Conservation (phyloP, 2,797 vertebrate genomes). For the Esox lucius region DNA sequence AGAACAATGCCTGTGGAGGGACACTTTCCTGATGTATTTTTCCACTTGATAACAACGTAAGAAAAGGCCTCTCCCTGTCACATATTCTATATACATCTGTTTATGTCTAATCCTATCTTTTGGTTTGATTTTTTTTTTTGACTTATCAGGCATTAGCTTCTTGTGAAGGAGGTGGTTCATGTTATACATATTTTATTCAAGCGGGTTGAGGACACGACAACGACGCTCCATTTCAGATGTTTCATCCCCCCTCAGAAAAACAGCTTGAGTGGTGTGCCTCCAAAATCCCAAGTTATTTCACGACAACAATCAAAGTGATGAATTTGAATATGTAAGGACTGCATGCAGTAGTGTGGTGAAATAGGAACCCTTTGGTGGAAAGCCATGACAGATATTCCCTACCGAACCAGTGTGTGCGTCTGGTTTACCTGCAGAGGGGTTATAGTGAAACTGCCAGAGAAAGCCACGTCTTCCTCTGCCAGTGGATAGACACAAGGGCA, state of each 20-base stretch:
- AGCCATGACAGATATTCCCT: constrained; percentile 49
- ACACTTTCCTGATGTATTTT: constrained; percentile 50
- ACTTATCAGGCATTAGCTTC: constrained; percentile 33
- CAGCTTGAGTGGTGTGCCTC: constrained; percentile 25
- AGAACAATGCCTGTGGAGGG: constrained; percentile 29
- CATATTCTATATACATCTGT: constrained; percentile 23
- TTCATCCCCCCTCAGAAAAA: constrained; percentile 32
- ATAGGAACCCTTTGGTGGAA: constrained; percentile 36
- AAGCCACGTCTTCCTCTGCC: neutral
- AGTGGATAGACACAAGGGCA: neutral
- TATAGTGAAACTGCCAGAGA: constrained; percentile 18
- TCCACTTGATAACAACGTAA: constrained; percentile 45
- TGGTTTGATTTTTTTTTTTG: constrained; percentile 22
- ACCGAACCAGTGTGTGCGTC: constrained; percentile 15
- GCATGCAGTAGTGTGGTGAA: constrained; percentile 15
- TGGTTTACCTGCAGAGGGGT: constrained; percentile 28
- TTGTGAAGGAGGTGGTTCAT: constrained; percentile 33
- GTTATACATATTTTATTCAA: constrained; percentile 49
- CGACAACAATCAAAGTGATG: constrained; percentile 57
- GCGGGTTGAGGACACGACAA: constrained; percentile 20
- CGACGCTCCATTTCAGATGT: constrained; percentile 30
- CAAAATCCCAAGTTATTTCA: constrained; percentile 43
- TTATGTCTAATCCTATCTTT: constrained; percentile 45
- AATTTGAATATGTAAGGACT: constrained; percentile 39
- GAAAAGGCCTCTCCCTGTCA: constrained; percentile 38